Evolutionary conservation across 2,797 vertebrate genomes (phyloP).

Genomic region (Xenentodon cancila): DNA sequence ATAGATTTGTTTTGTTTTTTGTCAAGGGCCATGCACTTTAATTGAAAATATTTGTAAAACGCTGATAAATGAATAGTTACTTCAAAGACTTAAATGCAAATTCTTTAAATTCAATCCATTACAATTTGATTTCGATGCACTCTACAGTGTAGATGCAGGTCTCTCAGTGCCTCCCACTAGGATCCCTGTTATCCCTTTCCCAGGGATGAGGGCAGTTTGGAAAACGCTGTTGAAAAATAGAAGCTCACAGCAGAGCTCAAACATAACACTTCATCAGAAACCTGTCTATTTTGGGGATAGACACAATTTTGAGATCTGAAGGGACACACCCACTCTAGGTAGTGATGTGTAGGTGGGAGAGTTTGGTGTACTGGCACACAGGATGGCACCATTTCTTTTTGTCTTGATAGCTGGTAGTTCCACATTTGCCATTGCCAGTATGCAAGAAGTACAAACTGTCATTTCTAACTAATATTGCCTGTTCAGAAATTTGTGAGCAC

Average conservation of each 20-base stretch:
- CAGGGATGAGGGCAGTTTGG: neutral
- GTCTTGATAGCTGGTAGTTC: neutral
- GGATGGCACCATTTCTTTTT: too few species aligned
- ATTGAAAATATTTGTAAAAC: too few species aligned
- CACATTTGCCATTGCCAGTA: neutral
- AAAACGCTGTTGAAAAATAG: neutral
- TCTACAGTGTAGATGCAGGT: neutral
- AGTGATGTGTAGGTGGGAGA: neutral
- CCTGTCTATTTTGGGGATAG: neutral
- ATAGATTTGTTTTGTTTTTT: neutral
- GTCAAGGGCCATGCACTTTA: too few species aligned
- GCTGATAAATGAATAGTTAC: neutral
- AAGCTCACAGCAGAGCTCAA: neutral
- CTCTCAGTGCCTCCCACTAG: neutral
- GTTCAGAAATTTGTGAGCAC: neutral
- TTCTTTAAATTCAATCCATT: neutral
- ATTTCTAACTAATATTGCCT: neutral
- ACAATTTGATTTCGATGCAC: neutral
- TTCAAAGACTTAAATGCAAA: neutral
- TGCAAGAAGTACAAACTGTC: neutral
- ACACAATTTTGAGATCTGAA: neutral
- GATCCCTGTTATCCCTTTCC: neutral
- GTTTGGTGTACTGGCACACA: neutral
- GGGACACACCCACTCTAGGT: neutral
- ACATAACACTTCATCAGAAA: neutral